These are phyloP conservation scores for Phalacrocorax pelagicus DNA, from an alignment of 2,113 vertebrate species.

Conservation along the genomic window DNA sequence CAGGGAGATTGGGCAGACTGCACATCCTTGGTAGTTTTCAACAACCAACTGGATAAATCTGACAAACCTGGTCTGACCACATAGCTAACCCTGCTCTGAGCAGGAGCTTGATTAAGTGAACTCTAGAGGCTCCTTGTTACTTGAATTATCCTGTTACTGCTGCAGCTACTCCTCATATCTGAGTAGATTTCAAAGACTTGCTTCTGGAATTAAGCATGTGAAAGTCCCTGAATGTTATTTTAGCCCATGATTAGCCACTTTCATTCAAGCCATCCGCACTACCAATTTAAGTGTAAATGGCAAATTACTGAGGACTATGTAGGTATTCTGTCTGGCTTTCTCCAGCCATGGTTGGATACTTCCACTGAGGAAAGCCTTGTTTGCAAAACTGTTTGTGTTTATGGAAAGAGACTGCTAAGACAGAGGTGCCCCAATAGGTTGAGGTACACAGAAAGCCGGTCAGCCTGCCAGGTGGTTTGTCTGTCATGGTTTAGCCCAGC, in stretches of 20 bases:
- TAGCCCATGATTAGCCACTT: neutral
- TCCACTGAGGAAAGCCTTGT: neutral
- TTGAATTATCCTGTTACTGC: neutral
- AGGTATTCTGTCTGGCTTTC: neutral
- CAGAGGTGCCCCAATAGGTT: neutral
- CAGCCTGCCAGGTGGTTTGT: neutral
- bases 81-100: neutral
- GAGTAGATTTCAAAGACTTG: neutral
- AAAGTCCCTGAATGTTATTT: neutral
- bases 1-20: neutral
- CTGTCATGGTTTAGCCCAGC: too few relatives aligned
- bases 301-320: neutral
- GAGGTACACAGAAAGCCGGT: neutral
- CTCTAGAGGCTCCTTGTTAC: neutral
- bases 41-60: neutral
- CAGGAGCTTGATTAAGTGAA: neutral
- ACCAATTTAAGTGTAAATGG: neutral
- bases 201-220: neutral
- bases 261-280: neutral
- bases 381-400: neutral
- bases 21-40: neutral
- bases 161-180: neutral
- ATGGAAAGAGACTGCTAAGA: neutral
- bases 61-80: neutral
- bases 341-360: neutral